phyloP scores from a whole-genome alignment of 2,113 vertebrate species.

The Pelmatolapia mariae region DNA sequence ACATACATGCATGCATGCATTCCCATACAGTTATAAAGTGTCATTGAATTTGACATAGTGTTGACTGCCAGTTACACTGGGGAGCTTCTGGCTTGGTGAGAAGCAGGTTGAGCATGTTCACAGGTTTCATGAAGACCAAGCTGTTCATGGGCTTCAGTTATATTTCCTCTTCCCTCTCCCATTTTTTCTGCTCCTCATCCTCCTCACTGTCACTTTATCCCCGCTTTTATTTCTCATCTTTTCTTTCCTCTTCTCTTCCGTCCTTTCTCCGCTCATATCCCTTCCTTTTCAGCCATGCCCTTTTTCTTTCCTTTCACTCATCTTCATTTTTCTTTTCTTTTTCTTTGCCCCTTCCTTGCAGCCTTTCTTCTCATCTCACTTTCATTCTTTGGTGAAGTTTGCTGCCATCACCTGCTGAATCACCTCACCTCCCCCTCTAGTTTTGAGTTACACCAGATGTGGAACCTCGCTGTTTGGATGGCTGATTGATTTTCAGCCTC shows the following conservation, averaged over 20 bases:
- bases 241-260: neutral
- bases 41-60: neutral
- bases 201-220: neutral
- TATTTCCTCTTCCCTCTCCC: neutral
- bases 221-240: neutral
- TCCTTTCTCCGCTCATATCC: neutral
- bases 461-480: constrained; percentile 72
- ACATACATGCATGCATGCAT: neutral
- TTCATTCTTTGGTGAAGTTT: constrained; percentile 28
- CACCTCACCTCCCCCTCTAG: constrained; percentile 15
- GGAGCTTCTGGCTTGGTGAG: neutral
- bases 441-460: constrained; percentile 91
- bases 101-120: neutral
- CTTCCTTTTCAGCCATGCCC: neutral
- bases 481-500: constrained; percentile 86
- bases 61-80: neutral
- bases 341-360: neutral
- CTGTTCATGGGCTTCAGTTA: neutral
- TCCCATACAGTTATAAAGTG: constrained; percentile 3
- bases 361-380: neutral
- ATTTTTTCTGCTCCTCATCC: neutral
- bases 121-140: neutral
- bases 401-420: constrained; percentile 87
- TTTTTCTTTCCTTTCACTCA: neutral
- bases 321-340: neutral